Conservation (phyloP, 2,113 vertebrate species). For the Halcyon malimbica region DNA sequence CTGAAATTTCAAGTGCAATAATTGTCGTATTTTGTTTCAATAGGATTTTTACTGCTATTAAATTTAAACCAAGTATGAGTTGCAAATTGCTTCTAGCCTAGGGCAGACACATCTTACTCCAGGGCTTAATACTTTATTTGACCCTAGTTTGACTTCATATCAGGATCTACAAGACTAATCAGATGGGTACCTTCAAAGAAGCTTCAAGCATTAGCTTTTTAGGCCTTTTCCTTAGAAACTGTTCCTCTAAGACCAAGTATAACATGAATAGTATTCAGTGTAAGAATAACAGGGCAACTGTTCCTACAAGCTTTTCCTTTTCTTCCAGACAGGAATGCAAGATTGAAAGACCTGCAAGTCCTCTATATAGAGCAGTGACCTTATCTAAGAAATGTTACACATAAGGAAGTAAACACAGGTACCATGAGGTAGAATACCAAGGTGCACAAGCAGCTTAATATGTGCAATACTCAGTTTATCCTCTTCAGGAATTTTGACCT, state of each 20-base stretch:
- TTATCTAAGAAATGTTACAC: not conserved
- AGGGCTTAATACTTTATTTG: constrained; percentile 53
- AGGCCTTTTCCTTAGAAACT: not conserved
- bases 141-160: constrained; percentile 42
- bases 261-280: not conserved
- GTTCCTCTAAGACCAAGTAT: not conserved
- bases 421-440: not conserved
- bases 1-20: constrained; percentile 9
- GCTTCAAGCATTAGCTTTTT: constrained; percentile 1
- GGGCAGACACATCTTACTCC: constrained; percentile 48
- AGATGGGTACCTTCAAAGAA: not conserved
- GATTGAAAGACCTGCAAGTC: not conserved
- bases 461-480: not conserved
- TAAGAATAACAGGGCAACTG: not conserved
- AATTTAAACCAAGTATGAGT: constrained; percentile 50
- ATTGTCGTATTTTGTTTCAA: constrained; percentile 43
- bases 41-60: constrained; percentile 50
- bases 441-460: not conserved
- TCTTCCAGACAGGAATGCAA: not conserved
- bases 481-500: not conserved
- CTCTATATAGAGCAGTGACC: not conserved
- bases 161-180: constrained; percentile 38
- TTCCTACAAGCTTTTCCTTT: not conserved
- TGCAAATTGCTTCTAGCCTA: constrained; percentile 55
- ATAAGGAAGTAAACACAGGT: not conserved